Conservation (phyloP, 1,140 invertebrate species). For the Meloidogyne hapla region DNA sequence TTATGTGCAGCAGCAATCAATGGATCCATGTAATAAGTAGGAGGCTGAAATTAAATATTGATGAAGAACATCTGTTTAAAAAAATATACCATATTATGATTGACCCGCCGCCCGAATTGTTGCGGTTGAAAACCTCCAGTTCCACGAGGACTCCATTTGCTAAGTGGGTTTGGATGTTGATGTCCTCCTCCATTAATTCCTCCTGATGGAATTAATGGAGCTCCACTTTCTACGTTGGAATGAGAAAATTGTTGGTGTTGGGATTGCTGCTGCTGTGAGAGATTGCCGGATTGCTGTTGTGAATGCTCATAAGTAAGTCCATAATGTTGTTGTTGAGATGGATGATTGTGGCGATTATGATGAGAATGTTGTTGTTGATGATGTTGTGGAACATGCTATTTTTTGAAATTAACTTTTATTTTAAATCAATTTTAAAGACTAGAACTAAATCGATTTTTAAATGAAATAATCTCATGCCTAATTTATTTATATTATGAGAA, state of each 20-base stretch:
- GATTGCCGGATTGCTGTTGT: background rate
- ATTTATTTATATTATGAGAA: too few species aligned
- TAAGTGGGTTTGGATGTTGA: background rate
- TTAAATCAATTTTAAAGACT: too few species aligned
- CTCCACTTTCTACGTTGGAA: background rate
- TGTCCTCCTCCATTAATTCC: background rate
- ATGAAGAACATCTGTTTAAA: background rate
- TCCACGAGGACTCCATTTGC: background rate
- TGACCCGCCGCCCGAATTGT: background rate
- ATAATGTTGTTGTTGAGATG: background rate
- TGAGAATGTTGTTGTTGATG: background rate
- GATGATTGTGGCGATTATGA: background rate
- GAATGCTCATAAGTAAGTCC: background rate
- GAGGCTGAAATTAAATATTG: background rate
- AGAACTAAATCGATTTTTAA: too few species aligned
- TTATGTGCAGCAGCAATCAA: background rate
- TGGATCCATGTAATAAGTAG: background rate
- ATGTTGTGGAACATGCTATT: background rate
- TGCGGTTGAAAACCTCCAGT: background rate
- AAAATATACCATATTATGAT: background rate
- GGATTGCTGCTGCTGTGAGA: background rate
- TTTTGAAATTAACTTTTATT: too few species aligned
- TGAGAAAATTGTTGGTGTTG: conserved; percentile 13
- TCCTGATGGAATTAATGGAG: background rate
- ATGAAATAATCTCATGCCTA: background rate